Conservation (phyloP, 2,797 vertebrate genomes). For the Hafferia zeledoni region DNA sequence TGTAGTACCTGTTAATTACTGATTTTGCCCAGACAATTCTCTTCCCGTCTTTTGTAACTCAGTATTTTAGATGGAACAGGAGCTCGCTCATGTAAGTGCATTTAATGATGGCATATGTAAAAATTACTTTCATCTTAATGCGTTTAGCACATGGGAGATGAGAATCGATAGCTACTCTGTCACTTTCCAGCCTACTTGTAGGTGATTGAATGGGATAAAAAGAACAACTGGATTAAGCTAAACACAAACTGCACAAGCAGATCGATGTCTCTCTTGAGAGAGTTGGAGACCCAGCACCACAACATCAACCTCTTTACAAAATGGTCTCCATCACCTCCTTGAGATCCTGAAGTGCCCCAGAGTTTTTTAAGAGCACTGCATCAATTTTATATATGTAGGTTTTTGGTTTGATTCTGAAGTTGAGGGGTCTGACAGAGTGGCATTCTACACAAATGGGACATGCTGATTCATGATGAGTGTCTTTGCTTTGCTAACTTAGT, state of each 20-base stretch:
- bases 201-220: background rate
- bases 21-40: background rate
- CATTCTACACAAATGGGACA: background rate
- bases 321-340: accelerated
- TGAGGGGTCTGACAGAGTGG: background rate
- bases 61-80: background rate
- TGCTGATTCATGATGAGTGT: background rate
- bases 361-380: background rate
- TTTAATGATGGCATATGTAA: slow-evolving; percentile 11
- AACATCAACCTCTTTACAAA: background rate
- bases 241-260: background rate
- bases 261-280: background rate
- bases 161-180: background rate
- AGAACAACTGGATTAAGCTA: slow-evolving; percentile 3
- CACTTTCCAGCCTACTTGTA: slow-evolving; percentile 15
- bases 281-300: background rate
- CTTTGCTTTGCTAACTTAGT: background rate
- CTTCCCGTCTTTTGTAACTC: background rate
- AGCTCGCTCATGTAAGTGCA: background rate
- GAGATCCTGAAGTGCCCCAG: background rate
- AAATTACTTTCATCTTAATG: slow-evolving; percentile 46
- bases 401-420: background rate
- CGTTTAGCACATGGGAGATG: slow-evolving; percentile 15
- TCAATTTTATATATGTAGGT: background rate
- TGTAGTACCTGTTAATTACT: background rate